Evolutionary conservation across 2,888 invertebrate species (phyloP).

Genomic region (Parelbella ahira): DNA sequence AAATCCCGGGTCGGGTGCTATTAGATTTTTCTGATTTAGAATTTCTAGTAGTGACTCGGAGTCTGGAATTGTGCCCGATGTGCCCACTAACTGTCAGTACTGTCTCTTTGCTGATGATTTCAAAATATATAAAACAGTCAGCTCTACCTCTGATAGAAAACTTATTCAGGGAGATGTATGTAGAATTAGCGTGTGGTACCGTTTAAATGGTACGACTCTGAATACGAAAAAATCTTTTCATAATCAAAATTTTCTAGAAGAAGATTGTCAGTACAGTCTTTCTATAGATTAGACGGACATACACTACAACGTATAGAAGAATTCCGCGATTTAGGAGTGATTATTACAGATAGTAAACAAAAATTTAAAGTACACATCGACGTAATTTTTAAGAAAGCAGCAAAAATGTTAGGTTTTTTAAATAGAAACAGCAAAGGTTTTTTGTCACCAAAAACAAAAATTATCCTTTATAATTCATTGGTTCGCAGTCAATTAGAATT

Average conservation of each 20-base stretch:
- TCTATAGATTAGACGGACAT: conserved; percentile 13
- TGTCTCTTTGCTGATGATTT: conserved; percentile 31
- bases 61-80: no score
- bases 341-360: conserved; percentile 22
- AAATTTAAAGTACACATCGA: conserved; percentile 26
- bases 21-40: no score
- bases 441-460: conserved; percentile 6
- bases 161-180: conserved; percentile 25
- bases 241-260: conserved; percentile 26
- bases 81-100: conserved; percentile 15
- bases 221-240: conserved; percentile 26
- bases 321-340: conserved; percentile 26
- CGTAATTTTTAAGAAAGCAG: conserved; percentile 10
- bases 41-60: no score
- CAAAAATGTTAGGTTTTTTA: conserved; percentile 21
- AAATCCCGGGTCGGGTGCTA: no score
- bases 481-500: conserved; percentile 18
- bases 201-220: conserved; percentile 23
- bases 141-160: neutral
- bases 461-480: conserved; percentile 13
- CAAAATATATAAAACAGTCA: conserved; percentile 24
- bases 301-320: conserved; percentile 12
- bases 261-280: conserved; percentile 3
- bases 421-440: conserved; percentile 27
- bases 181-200: conserved; percentile 25